Base-by-base conservation (phyloP, 2,797 vertebrate species). In the Falco peregrinus region DNA sequence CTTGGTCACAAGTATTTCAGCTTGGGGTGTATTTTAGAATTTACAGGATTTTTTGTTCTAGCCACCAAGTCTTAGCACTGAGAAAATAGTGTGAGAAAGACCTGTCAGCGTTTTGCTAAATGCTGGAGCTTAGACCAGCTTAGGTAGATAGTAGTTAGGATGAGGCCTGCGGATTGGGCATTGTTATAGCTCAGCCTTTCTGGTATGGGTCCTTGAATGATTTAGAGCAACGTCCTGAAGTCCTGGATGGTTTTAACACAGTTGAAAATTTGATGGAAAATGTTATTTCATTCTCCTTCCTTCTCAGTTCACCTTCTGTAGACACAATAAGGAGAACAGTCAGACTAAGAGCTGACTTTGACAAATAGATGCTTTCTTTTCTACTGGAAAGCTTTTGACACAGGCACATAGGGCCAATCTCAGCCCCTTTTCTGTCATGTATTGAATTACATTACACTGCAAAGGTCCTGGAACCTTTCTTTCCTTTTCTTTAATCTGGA, bases 401-500 rank as follows among this genome's bases (percentile, higher is more conserved):
- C 39, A 22, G 57, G 18, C 53, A 57, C 0, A 0, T 39, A 63
- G 29, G 18, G 24, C 21, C 37, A 59, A 5, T 65, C 48, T 78
- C 26, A 65, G 24, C 21, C 10, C 16, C 4, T 79, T 90, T 69
- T 41, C 28, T 89, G 35, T 11, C 0, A 0, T 43, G 4, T 47
- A 10, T 37, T 90, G 47, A 65, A 53, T 61, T 61, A 45, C 0
- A 1, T 67, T 67, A 16, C 4, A 10, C 57, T 56, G 35, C 43
- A 56, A 41, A 83, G 24, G 17, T 71, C 29, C 16, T 87, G 50
- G 45, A 92, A 67, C 5, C 10, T 61, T 68, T 64, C 10, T 53
- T 88, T 35, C 20, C 16, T 79, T 63, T 75, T 51, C 16, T 78
- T 82, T 87, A 45, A 77, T 43, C 14, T 37, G 45, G 35, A 88